Base-by-base conservation (phyloP, 2,113 vertebrate species). In the Neoarius graeffei region DNA sequence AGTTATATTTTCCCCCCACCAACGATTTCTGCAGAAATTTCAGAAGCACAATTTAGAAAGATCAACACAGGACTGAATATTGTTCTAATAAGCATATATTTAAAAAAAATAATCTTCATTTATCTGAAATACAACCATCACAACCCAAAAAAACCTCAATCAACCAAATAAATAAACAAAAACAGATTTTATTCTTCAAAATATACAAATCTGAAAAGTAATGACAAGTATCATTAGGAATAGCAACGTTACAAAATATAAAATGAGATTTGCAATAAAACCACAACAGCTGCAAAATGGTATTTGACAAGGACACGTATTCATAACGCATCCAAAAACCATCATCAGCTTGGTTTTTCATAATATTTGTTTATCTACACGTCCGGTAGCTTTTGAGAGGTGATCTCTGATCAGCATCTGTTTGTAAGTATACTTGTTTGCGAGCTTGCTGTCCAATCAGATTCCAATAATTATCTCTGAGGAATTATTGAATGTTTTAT, bases 1-100 rank as follows among this genome's bases (percentile, higher is more conserved):
- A 83, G 84, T 85, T 86, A 88, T 84, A 83, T 90, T 90, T 89
- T 86, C 83, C 86, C 50, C 74, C 86, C 86, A 90, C 89, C 84
- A 86, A 84, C 84, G 71, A 76, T 83, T 83, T 86, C 62, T 79
- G 76, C 19, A 60, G 67, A 67, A 66, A 71, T 10, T 57, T 4
- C 79, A 57, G 35, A 42, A 48, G 60, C 42, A 64, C 23, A 76
- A 86, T 60, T 15, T 4, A 83, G 73, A 80, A 25, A 69, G 59
- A 60, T 42, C 15, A 81, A 35, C 5, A 8, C 7, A 11, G 54
- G 66, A 64, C 80, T 42, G 57, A 83, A n/a, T 20, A 84, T 27
- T 11, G 23, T 74, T 54, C 52, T 74, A 15, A 23, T 35, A 15
- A 81, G 4, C 10, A 62, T 13, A 14, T 83, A 69, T 25, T 4